Evolutionary conservation across 35 echinoderm and acorn worm species (phyloP).

Genomic region (Acanthaster planci): DNA sequence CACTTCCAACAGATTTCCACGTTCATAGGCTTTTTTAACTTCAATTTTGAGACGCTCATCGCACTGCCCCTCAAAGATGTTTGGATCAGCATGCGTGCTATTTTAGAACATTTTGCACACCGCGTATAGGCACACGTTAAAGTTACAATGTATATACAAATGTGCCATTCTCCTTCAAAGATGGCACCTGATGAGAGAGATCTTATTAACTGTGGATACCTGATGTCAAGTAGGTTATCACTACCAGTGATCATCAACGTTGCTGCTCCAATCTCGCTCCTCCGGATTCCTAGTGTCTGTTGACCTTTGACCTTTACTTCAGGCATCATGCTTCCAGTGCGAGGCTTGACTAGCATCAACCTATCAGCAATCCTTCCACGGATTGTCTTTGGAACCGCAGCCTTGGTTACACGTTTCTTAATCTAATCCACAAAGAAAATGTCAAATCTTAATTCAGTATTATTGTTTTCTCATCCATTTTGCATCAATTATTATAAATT

Average conservation of each 20-base stretch:
- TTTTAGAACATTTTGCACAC: too few species aligned
- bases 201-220: neutral
- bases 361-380: conserved; percentile 79
- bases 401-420: neutral
- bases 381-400: conserved; percentile 52
- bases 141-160: neutral
- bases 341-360: conserved; percentile 79
- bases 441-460: too few species aligned
- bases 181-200: neutral
- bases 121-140: neutral
- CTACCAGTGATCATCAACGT: conserved; percentile 49
- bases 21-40: too few species aligned
- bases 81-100: too few species aligned
- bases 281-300: conserved; percentile 24
- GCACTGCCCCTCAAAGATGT: too few species aligned
- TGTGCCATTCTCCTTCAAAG: neutral
- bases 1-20: too few species aligned
- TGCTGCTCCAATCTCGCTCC: conserved; percentile 68
- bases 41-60: too few species aligned
- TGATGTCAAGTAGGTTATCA: conserved; percentile 53
- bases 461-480: too few species aligned
- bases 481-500: too few species aligned
- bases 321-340: conserved; percentile 70
- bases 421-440: neutral
- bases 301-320: conserved; percentile 51